phyloP scores from a whole-genome alignment of 2,888 invertebrate species.

The Tribolium freemani region DNA sequence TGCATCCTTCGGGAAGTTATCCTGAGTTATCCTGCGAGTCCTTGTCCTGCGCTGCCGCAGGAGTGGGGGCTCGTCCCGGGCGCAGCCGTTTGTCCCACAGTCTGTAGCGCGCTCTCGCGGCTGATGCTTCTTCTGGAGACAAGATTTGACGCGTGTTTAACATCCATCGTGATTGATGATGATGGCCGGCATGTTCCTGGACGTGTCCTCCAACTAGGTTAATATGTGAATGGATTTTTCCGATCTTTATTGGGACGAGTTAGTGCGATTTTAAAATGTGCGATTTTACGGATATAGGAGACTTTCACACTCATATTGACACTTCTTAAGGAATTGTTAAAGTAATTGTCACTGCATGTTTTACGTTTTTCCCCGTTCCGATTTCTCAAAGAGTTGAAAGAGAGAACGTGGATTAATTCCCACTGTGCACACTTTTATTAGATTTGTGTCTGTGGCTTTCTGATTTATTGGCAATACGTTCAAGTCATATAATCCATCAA shows the following conservation, averaged over 20 bases:
- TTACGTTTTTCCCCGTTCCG: background rate
- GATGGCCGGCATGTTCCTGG: conserved; percentile 26
- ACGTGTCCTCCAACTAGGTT: conserved; percentile 26
- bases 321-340: conserved; percentile 36
- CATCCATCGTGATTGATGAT: conserved; percentile 41
- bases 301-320: conserved; percentile 33
- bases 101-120: conserved; percentile 60
- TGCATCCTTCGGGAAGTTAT: conserved; percentile 53
- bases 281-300: conserved; percentile 29
- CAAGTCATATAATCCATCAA: conserved; percentile 10
- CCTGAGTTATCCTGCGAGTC: conserved; percentile 53
- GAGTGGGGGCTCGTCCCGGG: conserved; percentile 68
- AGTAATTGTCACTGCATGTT: conserved; percentile 37
- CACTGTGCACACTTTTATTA: background rate
- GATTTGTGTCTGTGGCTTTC: background rate
- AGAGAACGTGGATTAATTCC: background rate
- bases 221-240: conserved; percentile 26
- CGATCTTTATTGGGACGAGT: no score
- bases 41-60: conserved; percentile 60
- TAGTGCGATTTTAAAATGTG: conserved; percentile 26
- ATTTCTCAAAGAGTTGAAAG: background rate
- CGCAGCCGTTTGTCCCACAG: conserved; percentile 66
- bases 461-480: conserved; percentile 13
- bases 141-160: conserved; percentile 35
- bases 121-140: conserved; percentile 46